Evolutionary conservation across 2,113 vertebrate genomes (phyloP).

Genomic region (Corythornis vintsioides): DNA sequence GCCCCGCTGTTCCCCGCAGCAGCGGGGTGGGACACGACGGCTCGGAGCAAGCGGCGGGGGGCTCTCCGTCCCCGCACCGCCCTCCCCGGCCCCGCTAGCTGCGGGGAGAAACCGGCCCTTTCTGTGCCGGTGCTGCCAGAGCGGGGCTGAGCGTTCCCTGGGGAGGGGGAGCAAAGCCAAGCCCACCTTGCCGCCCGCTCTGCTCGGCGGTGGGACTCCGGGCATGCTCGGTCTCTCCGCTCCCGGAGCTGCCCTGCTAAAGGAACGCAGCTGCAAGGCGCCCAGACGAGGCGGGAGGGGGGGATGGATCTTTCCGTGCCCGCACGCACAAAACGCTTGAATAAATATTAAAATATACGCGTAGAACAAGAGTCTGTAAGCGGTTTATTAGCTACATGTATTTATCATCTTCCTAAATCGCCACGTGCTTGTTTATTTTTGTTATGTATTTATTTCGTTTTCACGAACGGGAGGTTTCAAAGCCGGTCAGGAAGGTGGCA

Average conservation of each 20-base stretch:
- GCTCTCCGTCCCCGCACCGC: background rate
- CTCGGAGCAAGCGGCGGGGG: background rate
- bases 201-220: background rate
- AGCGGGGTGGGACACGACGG: background rate
- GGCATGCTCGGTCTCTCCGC: background rate
- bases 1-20: background rate
- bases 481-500: background rate
- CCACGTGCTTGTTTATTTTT: no score
- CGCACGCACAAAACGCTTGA: background rate
- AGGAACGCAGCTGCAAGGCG: background rate
- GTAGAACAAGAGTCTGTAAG: background rate
- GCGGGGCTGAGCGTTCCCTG: background rate
- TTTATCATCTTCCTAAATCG: background rate
- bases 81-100: background rate
- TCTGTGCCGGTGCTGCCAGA: background rate
- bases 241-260: background rate
- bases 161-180: background rate
- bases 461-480: background rate
- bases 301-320: background rate
- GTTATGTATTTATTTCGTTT: background rate
- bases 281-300: background rate
- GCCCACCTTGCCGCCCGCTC: background rate
- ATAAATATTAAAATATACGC: background rate
- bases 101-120: background rate
- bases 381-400: background rate